Base-by-base conservation (phyloP, 2,797 vertebrate species). In the Amblyraja radiata region DNA sequence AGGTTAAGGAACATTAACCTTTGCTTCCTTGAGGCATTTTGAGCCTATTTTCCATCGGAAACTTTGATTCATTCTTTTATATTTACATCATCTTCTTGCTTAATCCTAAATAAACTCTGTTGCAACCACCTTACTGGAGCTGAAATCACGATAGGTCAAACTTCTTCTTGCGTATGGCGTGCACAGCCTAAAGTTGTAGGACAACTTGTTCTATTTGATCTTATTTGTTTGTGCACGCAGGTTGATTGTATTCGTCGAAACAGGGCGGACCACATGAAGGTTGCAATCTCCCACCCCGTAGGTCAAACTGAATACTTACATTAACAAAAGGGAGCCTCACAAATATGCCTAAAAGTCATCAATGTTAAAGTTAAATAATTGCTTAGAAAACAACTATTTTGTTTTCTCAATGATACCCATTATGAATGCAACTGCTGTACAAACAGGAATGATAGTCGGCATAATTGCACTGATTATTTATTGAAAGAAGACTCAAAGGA, bases 391-490 rank as follows among this genome's bases (percentile, higher is more conserved):
- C 46, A 5, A 11, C 58, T 54, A 61, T 54, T 84, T 84, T 61
- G 54, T 61, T 84, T 84, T 84, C 11, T 61, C 23, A 80, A 46
- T 84, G 11, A n/a, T 5, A 7, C 80, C 80, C 80, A 83, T 54
- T 58, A 83, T 61, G 81, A 84, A 84, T 84, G 23, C 25, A 84
- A 58, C 81, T 84, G 46, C 46, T 84, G 54, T 84, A 61, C 4
- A 84, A 84, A 61, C 81, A 84, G 84, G 23, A 14, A 25, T 61
- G 81, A 84, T 61, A 84, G 25, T n/a, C 46, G 6, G 25, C 61
- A 68, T 68, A 88, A 68, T 88, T 88, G n/a, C 21, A 36, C 63
- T 68, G 61, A 32, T 88, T 68, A 88, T 21, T 88, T 88, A 36
- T 88, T 68, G 36, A 88, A 16, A n/a, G 63, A 88, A 2, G 6